Percentiles rank a stretch among this genome's conserved stretches.
phyloP scores from a whole-genome alignment of 2,113 vertebrate species.

The Pituophis catenifer region DNA sequence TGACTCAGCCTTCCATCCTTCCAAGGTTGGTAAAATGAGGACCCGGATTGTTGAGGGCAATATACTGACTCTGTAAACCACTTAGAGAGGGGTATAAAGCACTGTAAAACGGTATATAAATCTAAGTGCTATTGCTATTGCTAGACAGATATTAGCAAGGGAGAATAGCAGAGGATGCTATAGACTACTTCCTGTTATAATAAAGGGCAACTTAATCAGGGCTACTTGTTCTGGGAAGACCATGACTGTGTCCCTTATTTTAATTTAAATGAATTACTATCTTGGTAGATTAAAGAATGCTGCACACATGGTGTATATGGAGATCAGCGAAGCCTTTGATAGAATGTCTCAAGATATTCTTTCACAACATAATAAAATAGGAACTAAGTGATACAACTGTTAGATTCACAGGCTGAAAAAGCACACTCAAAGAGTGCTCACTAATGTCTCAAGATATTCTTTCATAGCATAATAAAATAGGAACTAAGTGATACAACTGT shows the following conservation, averaged over 20 bases:
- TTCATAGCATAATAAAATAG: too few species aligned
- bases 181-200: not conserved
- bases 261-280: not conserved
- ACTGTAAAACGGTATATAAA: not conserved
- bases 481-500: too few species aligned
- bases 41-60: not conserved
- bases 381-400: not conserved
- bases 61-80: not conserved
- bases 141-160: not conserved
- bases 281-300: not conserved
- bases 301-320: not conserved
- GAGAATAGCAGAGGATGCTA: not conserved
- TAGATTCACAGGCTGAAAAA: not conserved
- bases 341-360: not conserved
- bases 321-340: not conserved
- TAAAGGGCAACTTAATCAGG: not conserved
- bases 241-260: not conserved
- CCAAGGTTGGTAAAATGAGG: not conserved
- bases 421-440: too few species aligned
- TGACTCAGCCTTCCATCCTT: not conserved
- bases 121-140: not conserved
- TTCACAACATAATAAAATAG: not conserved
- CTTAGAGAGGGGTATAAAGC: not conserved
- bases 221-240: not conserved
- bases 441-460: not conserved